Evolutionary conservation across 2,797 vertebrate genomes (phyloP), one percentile per base, ranked within the genome.

Genomic region (Chelonia mydas): DNA sequence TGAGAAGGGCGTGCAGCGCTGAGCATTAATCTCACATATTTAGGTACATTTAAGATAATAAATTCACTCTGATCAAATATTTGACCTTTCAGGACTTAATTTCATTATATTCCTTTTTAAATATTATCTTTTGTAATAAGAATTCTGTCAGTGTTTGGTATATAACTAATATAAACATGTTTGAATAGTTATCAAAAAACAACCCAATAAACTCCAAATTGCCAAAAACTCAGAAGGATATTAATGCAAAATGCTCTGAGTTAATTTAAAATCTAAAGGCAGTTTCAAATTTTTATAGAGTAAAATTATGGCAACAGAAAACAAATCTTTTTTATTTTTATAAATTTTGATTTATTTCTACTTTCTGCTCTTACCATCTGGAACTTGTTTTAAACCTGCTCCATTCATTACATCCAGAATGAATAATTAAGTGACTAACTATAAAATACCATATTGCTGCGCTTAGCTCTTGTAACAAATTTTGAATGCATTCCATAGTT

Each of bases 311-410:
- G 51, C 92, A 92, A 77, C 91, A 84, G 59, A 80, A 85, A 91
- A 33, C 84, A 95, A 94, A 86, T 81, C 6, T 92, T 33, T 96
- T 88, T 90, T 89, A 92, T 94, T 94, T 96, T 95, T 47, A 91
- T 94, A 95, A 95, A 94, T 49, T 84, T 88, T 94, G 81, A 96
- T 97, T 95, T 97, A 93, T 80, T 90, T 97, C 72, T 89, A 89
- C 90, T 98, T 96, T 90, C 72, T 82, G 81, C 84, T 98, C 96
- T 96, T 94, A 86, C 96, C 95, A 97, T 96, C 95, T 97, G 97
- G 95, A 97, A 82, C 85, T 50, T 95, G 92, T 97, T 98, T 97
- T 98, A 95, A 97, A 93, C 90, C 85, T 91, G 89, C 91, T 97
- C 90, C 87, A 5, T 86, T 98, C 96, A 50, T 93, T 95, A 50